Evolutionary conservation across 1,140 invertebrate species (phyloP).

Genomic region (Drosophila lowei): DNA sequence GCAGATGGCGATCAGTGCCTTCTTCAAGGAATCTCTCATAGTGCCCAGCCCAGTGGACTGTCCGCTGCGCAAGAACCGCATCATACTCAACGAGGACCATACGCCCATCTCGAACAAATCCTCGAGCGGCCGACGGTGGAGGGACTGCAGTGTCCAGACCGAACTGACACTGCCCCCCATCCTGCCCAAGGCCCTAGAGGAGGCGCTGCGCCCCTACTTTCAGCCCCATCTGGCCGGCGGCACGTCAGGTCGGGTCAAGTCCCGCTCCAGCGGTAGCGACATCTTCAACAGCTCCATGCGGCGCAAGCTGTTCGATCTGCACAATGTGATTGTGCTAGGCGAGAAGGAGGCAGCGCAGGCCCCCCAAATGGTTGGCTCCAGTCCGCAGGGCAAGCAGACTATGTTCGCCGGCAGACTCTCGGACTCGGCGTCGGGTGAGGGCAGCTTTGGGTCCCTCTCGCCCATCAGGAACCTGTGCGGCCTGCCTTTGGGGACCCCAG

Average conservation of each 20-base stretch:
- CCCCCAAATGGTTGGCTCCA: slow-evolving; percentile 60
- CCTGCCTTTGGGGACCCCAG: slow-evolving; percentile 54
- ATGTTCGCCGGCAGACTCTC: slow-evolving; percentile 71
- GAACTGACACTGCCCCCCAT: slow-evolving; percentile 83
- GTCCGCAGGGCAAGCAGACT: slow-evolving; percentile 67
- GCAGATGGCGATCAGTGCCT: slow-evolving; percentile 84
- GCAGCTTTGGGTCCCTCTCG: slow-evolving; percentile 75
- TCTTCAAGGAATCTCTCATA: slow-evolving; percentile 84
- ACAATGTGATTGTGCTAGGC: slow-evolving; percentile 65
- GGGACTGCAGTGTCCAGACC: slow-evolving; percentile 83
- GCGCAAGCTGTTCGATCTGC: slow-evolving; percentile 75
- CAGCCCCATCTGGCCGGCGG: slow-evolving; percentile 79
- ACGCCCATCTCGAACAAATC: slow-evolving; percentile 73
- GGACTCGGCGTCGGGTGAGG: slow-evolving; percentile 56
- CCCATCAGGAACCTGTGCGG: slow-evolving; percentile 73
- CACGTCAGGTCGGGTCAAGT: slow-evolving; percentile 12
- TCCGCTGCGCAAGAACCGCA: slow-evolving; percentile 73
- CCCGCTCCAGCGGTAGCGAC: slow-evolving; percentile 27
- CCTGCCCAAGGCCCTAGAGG: slow-evolving; percentile 84
- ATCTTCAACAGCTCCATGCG: slow-evolving; percentile 73
- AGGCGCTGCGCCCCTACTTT: slow-evolving; percentile 84
- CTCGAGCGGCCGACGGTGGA: slow-evolving; percentile 30
- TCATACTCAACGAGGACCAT: slow-evolving; percentile 57
- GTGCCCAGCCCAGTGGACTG: slow-evolving; percentile 84
- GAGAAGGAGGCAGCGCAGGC: slow-evolving; percentile 40